Percentiles rank a stretch among this genome's conserved stretches.
Conservation (phyloP, 2,113 vertebrate species). For the Bothrops jararaca region DNA sequence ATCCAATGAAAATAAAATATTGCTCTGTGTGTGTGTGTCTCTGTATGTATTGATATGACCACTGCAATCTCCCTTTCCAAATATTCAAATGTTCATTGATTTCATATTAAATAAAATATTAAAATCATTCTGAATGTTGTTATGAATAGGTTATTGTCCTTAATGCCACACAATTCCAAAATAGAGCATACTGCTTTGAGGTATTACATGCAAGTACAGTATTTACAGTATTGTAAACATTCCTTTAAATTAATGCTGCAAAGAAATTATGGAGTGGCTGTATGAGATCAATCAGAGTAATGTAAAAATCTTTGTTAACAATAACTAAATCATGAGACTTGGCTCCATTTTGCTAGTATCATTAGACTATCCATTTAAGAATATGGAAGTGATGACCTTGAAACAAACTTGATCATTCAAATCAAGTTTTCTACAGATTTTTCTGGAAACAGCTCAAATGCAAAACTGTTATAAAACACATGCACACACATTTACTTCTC, state of each 20-base stretch:
- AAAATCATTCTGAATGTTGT: background rate
- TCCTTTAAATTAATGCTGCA: conserved; percentile 44
- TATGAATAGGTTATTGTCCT: background rate
- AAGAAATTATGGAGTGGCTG: conserved; percentile 49
- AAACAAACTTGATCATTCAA: conserved; percentile 51
- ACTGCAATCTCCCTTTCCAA: conserved; percentile 21
- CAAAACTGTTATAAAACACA: conserved; percentile 39
- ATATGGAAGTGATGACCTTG: conserved; percentile 45
- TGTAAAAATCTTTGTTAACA: conserved; percentile 55
- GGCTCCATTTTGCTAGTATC: conserved; percentile 32
- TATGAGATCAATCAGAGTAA: conserved; percentile 49
- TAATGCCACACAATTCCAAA: background rate
- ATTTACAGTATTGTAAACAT: conserved; percentile 22
- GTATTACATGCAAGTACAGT: background rate
- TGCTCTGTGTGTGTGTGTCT: background rate
- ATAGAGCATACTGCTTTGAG: background rate
- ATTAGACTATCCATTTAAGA: conserved; percentile 55
- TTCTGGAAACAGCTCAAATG: conserved; percentile 37
- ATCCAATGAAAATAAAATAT: background rate
- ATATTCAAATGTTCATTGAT: background rate
- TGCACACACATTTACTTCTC: conserved; percentile 4
- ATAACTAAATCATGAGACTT: conserved; percentile 53
- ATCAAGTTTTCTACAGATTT: conserved; percentile 40
- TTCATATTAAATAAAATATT: background rate
- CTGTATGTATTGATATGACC: background rate